Conservation (phyloP, 2,888 invertebrate genomes). For the Drosophila anomalata region DNA sequence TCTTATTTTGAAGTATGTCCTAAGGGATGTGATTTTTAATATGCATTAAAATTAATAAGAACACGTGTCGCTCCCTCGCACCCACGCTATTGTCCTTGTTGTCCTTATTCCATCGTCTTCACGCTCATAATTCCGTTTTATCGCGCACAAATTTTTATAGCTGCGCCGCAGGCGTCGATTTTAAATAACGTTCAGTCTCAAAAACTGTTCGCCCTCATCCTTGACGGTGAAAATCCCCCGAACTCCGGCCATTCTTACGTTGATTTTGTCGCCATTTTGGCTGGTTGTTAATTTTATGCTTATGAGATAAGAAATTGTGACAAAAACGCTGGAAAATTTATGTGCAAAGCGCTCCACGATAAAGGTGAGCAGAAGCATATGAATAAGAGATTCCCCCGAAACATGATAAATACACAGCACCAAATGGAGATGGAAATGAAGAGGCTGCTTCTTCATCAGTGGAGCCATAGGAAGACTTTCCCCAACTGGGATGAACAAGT, state of each 20-base stretch:
- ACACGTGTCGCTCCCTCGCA: conserved; percentile 66
- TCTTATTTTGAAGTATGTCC: conserved; percentile 28
- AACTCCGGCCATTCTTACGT: conserved; percentile 33
- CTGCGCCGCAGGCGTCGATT: conserved; percentile 72
- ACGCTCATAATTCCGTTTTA: conserved; percentile 73
- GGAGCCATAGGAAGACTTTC: conserved; percentile 9
- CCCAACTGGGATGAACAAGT: conserved; percentile 16
- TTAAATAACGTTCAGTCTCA: conserved; percentile 58
- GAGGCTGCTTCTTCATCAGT: conserved; percentile 30
- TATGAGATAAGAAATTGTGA: conserved; percentile 70
- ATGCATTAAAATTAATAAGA: conserved; percentile 78
- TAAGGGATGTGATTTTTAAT: conserved; percentile 68
- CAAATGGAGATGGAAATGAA: conserved; percentile 13
- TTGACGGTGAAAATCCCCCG: conserved; percentile 3
- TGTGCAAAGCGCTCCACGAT: conserved; percentile 41
- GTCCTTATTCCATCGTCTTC: conserved; percentile 17
- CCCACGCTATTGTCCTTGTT: conserved; percentile 32
- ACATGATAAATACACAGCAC: conserved; percentile 19
- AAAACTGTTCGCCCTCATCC: conserved; percentile 1
- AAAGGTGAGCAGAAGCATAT: conserved; percentile 45
- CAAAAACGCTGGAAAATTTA: conserved; percentile 69
- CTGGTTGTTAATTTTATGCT: conserved; percentile 74
- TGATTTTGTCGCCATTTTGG: conserved; percentile 70
- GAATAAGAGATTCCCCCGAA: conserved; percentile 44
- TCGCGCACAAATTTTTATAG: conserved; percentile 77